Evolutionary conservation across 2,888 invertebrate species (phyloP), one percentile per base, ranked within the genome.

Genomic region (Trisateles emortualis): DNA sequence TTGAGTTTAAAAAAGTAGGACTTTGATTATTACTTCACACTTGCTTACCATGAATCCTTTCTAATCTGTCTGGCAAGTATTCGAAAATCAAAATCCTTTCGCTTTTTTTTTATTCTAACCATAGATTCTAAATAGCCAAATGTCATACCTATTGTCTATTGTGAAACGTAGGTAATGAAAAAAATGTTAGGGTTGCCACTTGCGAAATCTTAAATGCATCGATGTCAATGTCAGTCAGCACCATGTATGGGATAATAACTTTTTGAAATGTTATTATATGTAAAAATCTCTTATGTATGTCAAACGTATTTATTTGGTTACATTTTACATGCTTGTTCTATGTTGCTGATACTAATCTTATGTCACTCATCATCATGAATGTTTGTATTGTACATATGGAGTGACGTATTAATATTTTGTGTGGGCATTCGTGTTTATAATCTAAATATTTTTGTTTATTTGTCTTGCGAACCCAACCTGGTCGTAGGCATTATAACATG

Each of bases 341-440:
- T 46, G 14, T 26, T 14, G 9, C 9, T 5, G 4, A 44, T 40
- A 24, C 14, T 14, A 14, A 61, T 42, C 39, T 39, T 22, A 41
- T 58, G 65, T 61, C 61, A 57, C 33, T 30, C 45, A 16, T 50
- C 29, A 47, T 41, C 26, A 16, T 32, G 40, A 50, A 45, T 22
- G n/a, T 13, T 43, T 64, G 56, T 36, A 17, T 0, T 39, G n/a
- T 26, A 26, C 5, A 38, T 8, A 38, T 2, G 3, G 17, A 19
- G 17, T 14, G 36, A 19, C 6, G 16, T 35, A 16, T 14, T 14
- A 1, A 39, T 5, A 39, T 39, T n/a, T 14, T 14, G 33, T 33
- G 33, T 33, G 9, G 33, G 33, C 6, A 14, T 32, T 10, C 22
- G 22, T 39, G 22, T 39, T 39, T 24, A 8, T 24, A 13, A 22